These are phyloP conservation scores for Hololepta plana DNA, from an alignment of 2,888 invertebrate genomes.

Conservation along the genomic window DNA sequence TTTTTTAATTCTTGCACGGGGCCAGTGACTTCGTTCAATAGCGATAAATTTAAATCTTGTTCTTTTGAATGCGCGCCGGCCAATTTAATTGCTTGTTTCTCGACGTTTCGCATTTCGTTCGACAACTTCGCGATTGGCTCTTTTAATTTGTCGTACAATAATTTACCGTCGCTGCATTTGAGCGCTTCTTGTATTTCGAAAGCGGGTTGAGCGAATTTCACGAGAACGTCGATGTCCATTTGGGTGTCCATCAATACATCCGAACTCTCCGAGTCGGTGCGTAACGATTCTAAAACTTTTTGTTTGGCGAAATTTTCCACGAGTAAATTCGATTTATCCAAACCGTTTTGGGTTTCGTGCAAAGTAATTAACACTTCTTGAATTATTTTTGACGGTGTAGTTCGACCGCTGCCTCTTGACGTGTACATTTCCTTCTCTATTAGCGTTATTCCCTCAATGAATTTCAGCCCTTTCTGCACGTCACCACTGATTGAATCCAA, in stretches of 20 bases:
- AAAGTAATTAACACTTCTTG: conserved; percentile 35
- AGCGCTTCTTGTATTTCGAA: conserved; percentile 28
- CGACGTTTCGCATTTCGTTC: conserved; percentile 19
- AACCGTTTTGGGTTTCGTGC: conserved; percentile 36
- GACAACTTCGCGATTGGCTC: conserved; percentile 18
- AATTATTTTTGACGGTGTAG: conserved; percentile 25
- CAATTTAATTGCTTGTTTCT: conserved; percentile 19
- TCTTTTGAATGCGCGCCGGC: conserved; percentile 18
- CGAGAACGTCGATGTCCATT: conserved; percentile 17
- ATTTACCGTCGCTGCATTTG: conserved; percentile 19
- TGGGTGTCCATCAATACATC: too few species aligned
- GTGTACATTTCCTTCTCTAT: conserved; percentile 27
- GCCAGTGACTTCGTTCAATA: conserved; percentile 43
- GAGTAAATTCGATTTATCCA: conserved; percentile 24
- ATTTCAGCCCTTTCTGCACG: conserved; percentile 34
- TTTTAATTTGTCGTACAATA: conserved; percentile 18
- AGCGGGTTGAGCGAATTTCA: conserved; percentile 25
- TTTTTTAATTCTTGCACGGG: conserved; percentile 43
- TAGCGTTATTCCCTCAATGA: conserved; percentile 31
- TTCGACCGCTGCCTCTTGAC: conserved; percentile 20
- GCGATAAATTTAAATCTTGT: conserved; percentile 30
- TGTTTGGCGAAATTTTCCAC: too few species aligned
- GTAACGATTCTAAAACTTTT: conserved; percentile 6
- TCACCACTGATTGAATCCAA: conserved; percentile 39
- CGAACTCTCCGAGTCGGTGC: conserved; percentile 2